A percentile compares a stretch with the other conserved stretches of the same genome.
These are phyloP conservation scores for Scaptomyza reducta DNA, from an alignment of 2,888 invertebrate species.

Conservation along the genomic window DNA sequence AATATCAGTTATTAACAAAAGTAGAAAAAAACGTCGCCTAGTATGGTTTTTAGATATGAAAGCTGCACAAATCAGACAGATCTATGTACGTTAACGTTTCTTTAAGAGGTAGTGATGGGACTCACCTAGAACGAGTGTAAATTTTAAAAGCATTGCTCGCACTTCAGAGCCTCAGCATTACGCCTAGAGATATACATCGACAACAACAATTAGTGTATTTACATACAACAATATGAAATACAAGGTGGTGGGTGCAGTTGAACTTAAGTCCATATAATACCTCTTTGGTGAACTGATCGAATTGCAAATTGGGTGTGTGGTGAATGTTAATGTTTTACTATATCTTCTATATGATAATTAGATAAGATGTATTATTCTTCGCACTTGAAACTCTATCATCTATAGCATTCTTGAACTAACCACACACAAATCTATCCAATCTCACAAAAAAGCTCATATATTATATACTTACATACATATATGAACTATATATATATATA, in stretches of 20 bases:
- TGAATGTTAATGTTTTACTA: slow-evolving; percentile 7
- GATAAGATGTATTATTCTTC: slow-evolving; percentile 2
- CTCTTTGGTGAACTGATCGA: slow-evolving; percentile 1
- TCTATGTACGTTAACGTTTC: slow-evolving; percentile 21
- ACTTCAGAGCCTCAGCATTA: slow-evolving; percentile 63
- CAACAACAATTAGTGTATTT: slow-evolving; percentile 8
- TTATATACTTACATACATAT: no score
- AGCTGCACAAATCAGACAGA: slow-evolving; percentile 16
- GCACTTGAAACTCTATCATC: slow-evolving; percentile 10
- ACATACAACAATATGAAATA: no score
- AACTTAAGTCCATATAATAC: slow-evolving; percentile 15
- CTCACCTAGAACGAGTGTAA: slow-evolving; percentile 63
- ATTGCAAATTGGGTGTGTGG: slow-evolving; percentile 26
- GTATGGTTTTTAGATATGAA: not conserved
- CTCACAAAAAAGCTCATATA: slow-evolving; percentile 4
- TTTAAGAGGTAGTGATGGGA: slow-evolving; percentile 62
- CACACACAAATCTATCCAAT: slow-evolving; percentile 1
- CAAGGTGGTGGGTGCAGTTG: slow-evolving; percentile 40
- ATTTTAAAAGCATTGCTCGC: slow-evolving; percentile 69
- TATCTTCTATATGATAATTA: slow-evolving; percentile 8
- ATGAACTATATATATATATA: not conserved
- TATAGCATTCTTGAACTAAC: slow-evolving; percentile 29
- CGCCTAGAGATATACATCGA: slow-evolving; percentile 51
- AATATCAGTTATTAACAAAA: not conserved
- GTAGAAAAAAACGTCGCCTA: not conserved